Evolutionary conservation across 2,888 invertebrate genomes (phyloP).

Genomic region (Acholoe squamosa): DNA sequence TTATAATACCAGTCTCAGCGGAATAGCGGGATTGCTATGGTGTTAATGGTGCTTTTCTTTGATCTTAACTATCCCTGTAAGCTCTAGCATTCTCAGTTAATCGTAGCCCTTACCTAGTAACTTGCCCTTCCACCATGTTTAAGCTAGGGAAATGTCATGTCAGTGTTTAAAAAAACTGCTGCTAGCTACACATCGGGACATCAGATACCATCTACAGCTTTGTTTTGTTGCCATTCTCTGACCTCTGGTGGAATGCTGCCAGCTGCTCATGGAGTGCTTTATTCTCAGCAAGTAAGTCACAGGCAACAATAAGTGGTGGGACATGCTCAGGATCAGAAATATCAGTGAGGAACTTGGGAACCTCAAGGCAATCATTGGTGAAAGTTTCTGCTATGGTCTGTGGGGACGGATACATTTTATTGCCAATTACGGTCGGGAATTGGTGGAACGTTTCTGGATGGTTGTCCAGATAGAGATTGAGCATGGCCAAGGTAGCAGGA

Average conservation of each 20-base stretch:
- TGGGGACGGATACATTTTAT: constrained; percentile 67
- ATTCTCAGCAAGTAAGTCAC: constrained; percentile 66
- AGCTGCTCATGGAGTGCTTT: constrained; percentile 61
- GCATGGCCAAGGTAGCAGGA: constrained; percentile 60
- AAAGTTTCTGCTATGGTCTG: constrained; percentile 60
- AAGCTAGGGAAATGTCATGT: no score
- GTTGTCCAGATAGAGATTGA: constrained; percentile 64
- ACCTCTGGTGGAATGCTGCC: constrained; percentile 7
- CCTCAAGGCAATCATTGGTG: constrained; percentile 57
- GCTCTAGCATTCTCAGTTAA: no score
- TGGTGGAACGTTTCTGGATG: constrained; percentile 68
- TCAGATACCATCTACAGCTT: no score
- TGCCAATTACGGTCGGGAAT: constrained; percentile 67
- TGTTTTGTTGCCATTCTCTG: no score
- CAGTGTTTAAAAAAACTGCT: no score
- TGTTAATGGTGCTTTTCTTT: no score
- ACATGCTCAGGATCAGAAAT: constrained; percentile 67
- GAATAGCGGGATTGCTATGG: no score
- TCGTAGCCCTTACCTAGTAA: no score
- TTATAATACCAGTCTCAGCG: no score
- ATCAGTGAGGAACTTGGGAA: constrained; percentile 66
- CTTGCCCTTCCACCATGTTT: no score
- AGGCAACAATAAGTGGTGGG: constrained; percentile 68
- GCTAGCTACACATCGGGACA: no score
- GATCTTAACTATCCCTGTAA: no score